Evolutionary conservation across 2,797 vertebrate species (phyloP), one percentile per base, ranked within the genome.

Genomic region (Delichon dasypus): DNA sequence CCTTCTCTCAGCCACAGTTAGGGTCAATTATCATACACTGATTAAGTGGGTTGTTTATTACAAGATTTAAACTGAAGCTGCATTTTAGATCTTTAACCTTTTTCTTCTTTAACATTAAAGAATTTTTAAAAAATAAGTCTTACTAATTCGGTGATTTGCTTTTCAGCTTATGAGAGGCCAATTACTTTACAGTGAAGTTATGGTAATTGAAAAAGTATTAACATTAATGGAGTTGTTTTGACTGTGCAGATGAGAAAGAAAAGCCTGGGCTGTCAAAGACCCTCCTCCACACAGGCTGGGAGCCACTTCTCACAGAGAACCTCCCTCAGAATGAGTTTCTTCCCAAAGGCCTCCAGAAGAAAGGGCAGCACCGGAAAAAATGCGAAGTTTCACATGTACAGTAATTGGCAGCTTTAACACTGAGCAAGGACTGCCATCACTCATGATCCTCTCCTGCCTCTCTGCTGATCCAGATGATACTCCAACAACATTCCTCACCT

Each of bases 1-100:
- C 91, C 89, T 89, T 87, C 73, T 95, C 88, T 77, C 86, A 81
- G 96, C 61, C 82, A 91, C 93, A 93, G 89, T 93, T 89, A 90
- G 54, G 44, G 62, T 78, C 93, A 95, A 90, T 96, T 93, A 96
- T 89, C 89, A 92, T 9, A 93, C 29, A 50, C 62, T 75, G 92
- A 77, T 89, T 84, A 92, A 66, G 65, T 68, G 86, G 40, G 44
- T 78, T 93, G 93, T 96, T 95, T 82, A 79, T 81, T 21, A 26
- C 13, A 57, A 66, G 66, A 75, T 40, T 88, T 66, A 88, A 86
- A 84, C 51, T 34, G 62, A 89, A 88, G 51, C 19, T 48, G 50
- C 13, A 25, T 81, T 88, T 85, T 60, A 48, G 10, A 15, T 61
- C 84, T 92, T 85, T 42, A 90, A 75, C 32, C 14, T 74, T 86